These are phyloP conservation scores for Episyrphus balteatus DNA, from an alignment of 1,140 invertebrate genomes.

Conservation along the genomic window DNA sequence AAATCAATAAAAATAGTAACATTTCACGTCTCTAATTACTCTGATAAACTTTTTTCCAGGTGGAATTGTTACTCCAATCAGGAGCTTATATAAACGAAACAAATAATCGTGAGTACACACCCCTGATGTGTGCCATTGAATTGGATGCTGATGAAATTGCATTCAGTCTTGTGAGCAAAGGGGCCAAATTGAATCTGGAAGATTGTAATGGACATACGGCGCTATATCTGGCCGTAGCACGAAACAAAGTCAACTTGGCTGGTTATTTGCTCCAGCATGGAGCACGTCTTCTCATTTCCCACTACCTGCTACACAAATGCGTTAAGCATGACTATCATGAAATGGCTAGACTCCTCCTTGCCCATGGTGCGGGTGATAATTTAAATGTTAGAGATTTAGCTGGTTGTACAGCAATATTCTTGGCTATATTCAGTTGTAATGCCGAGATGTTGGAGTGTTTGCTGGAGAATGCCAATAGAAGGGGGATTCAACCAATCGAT, in stretches of 20 bases:
- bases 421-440: constrained; percentile 46
- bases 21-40: background rate
- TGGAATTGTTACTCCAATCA: constrained; percentile 43
- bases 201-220: constrained; percentile 45
- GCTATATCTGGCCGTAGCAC: constrained; percentile 43
- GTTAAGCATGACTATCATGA: constrained; percentile 39
- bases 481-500: constrained; percentile 6
- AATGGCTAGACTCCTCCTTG: constrained; percentile 40
- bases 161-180: constrained; percentile 38
- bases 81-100: constrained; percentile 45
- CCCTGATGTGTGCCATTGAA: constrained; percentile 43
- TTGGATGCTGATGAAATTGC: constrained; percentile 39
- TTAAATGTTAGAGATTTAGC: constrained; percentile 42
- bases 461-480: constrained; percentile 18
- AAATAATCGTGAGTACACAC: constrained; percentile 45
- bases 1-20: too few relatives aligned
- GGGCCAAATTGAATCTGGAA: constrained; percentile 47
- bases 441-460: constrained; percentile 40
- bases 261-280: constrained; percentile 40
- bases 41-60: constrained; percentile 2
- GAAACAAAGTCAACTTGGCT: constrained; percentile 36
- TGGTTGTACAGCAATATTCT: constrained; percentile 49
- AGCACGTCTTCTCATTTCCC: constrained; percentile 44
- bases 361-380: constrained; percentile 37
- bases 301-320: constrained; percentile 46